phyloP scores from a whole-genome alignment of 2,113 vertebrate genomes.

The Macroglossus sobrinus region DNA sequence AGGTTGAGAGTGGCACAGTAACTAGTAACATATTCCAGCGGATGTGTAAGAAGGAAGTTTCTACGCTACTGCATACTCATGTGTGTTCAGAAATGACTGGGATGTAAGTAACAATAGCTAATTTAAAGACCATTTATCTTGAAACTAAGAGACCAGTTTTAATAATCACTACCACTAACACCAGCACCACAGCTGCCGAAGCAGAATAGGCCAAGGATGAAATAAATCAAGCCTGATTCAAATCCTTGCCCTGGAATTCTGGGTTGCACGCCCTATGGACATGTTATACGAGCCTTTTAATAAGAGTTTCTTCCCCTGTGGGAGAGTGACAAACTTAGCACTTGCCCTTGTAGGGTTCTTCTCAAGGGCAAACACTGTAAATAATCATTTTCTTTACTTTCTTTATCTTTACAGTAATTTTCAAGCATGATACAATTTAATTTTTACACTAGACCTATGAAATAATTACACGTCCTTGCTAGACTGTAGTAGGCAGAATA shows the following conservation, averaged over 20 bases:
- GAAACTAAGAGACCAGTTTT: not conserved
- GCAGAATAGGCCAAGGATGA: not conserved
- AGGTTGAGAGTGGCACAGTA: accelerated
- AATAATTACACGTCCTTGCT: not conserved
- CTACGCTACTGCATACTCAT: accelerated
- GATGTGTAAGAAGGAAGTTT: not conserved
- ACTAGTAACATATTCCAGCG: not conserved
- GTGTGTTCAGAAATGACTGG: not conserved
- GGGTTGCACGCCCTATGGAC: not conserved
- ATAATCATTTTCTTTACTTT: not conserved
- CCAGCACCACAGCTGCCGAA: too few species aligned
- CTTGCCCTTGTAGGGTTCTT: not conserved
- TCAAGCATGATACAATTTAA: not conserved
- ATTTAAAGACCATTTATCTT: not conserved
- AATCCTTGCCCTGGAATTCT: not conserved
- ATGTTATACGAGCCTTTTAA: not conserved
- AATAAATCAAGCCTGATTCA: not conserved
- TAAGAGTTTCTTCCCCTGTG: not conserved
- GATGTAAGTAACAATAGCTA: not conserved
- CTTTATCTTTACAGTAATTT: not conserved
- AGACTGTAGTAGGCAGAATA: not conserved
- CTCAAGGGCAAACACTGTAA: not conserved
- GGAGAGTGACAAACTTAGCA: not conserved
- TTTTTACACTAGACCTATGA: not conserved
- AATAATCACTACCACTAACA: not conserved